Evolutionary conservation across 2,888 invertebrate species (phyloP).

Genomic region (Nomada goodeniana): DNA sequence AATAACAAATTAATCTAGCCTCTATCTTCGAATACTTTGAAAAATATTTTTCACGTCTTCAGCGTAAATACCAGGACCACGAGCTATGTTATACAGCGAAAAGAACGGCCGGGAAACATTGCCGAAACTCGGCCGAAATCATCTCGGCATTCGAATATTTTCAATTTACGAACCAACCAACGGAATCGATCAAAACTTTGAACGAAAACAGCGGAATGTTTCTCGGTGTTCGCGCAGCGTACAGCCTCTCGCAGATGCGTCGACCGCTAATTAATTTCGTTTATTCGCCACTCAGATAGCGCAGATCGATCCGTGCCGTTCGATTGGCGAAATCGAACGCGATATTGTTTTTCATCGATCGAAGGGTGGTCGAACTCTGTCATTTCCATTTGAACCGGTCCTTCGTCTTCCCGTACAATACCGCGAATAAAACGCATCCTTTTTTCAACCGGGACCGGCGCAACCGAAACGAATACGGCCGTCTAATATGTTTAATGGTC

Average conservation of each 20-base stretch:
- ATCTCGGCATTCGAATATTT: background rate
- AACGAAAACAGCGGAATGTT: background rate
- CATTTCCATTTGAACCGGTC: background rate
- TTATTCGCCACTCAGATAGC: slow-evolving; percentile 9
- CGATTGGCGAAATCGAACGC: slow-evolving; percentile 23
- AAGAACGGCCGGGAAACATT: too few relatives aligned
- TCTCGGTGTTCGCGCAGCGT: background rate
- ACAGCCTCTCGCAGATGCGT: background rate
- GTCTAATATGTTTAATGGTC: slow-evolving; percentile 58
- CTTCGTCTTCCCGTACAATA: background rate
- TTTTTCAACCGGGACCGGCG: slow-evolving; percentile 19
- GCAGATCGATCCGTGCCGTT: background rate
- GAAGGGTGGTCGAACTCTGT: background rate
- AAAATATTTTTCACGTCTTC: too few relatives aligned
- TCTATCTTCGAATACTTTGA: too few relatives aligned
- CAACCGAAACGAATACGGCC: background rate
- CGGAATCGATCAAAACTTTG: slow-evolving; percentile 1
- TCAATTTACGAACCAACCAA: slow-evolving; percentile 3
- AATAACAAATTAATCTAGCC: too few relatives aligned
- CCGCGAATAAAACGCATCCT: slow-evolving; percentile 31
- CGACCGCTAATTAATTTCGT: slow-evolving; percentile 24
- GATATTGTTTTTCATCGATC: background rate
- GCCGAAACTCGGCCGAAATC: background rate
- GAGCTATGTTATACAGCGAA: too few relatives aligned
- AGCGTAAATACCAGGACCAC: too few relatives aligned